These are phyloP conservation scores for Vulpes lagopus DNA, from an alignment of 2,113 vertebrate species.

Conservation along the genomic window DNA sequence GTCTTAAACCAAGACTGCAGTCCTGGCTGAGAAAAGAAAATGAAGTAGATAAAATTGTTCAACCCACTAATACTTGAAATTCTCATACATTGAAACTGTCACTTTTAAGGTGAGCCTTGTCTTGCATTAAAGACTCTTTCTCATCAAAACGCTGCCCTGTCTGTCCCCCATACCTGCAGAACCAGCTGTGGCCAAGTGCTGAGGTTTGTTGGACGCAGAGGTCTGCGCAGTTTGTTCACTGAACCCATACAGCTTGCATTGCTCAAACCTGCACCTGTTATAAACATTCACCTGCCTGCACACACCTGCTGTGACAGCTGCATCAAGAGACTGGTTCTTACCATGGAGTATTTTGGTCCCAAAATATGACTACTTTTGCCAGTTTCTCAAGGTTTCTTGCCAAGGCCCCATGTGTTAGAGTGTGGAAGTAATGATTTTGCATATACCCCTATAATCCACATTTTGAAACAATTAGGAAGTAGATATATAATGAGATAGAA, in stretches of 20 bases:
- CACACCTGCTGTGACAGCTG: background rate
- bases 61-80: background rate
- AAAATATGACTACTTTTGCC: background rate
- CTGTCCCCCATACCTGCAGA: background rate
- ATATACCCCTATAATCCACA: background rate
- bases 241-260: background rate
- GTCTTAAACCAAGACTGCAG: background rate
- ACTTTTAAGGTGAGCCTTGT: background rate
- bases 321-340: background rate
- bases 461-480: conserved; percentile 9
- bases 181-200: background rate
- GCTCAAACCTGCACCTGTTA: conserved; percentile 21
- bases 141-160: background rate
- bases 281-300: background rate
- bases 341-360: background rate
- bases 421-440: conserved; percentile 32
- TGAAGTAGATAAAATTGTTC: background rate
- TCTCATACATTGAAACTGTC: background rate
- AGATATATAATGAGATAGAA: background rate
- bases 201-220: background rate
- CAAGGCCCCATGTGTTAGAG: background rate
- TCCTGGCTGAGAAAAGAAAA: background rate
- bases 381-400: conserved; percentile 23
- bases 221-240: background rate
- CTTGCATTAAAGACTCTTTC: background rate